Conservation (phyloP, 2,113 vertebrate genomes). For the Gallinago undulata region DNA sequence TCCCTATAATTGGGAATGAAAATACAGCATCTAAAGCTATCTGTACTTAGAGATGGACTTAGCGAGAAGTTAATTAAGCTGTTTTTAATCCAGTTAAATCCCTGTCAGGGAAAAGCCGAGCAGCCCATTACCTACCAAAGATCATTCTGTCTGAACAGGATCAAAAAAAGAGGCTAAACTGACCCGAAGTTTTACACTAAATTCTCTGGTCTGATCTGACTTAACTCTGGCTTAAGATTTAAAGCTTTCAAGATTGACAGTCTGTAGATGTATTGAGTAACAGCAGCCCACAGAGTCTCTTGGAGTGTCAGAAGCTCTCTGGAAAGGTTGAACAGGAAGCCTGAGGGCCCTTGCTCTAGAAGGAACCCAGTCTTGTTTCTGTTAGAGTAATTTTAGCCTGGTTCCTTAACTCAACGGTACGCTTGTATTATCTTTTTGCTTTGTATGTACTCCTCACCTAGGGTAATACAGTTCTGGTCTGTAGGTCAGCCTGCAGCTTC, state of each 20-base stretch:
- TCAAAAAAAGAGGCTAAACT: not conserved
- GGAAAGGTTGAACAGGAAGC: not conserved
- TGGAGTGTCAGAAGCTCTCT: not conserved
- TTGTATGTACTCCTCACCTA: not conserved
- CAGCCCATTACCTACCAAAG: not conserved
- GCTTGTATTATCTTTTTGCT: not conserved
- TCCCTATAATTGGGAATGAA: conserved; percentile 21
- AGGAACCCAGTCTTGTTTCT: not conserved
- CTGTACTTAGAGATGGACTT: not conserved
- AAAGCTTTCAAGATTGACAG: not conserved
- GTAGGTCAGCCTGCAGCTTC: not conserved
- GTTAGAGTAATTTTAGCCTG: not conserved
- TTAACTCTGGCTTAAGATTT: not conserved
- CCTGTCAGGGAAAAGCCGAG: not conserved
- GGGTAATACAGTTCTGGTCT: not conserved
- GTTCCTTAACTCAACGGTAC: not conserved
- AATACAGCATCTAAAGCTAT: not conserved
- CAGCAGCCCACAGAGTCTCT: not conserved
- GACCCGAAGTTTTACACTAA: not conserved
- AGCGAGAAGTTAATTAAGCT: not conserved
- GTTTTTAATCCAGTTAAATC: not conserved
- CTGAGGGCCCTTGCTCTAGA: not conserved
- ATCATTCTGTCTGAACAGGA: not conserved
- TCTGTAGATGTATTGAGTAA: not conserved
- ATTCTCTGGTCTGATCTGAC: not conserved